Evolutionary conservation across 2,888 invertebrate species (phyloP), one percentile per base, ranked within the genome.

Genomic region (Doris montereyensis): DNA sequence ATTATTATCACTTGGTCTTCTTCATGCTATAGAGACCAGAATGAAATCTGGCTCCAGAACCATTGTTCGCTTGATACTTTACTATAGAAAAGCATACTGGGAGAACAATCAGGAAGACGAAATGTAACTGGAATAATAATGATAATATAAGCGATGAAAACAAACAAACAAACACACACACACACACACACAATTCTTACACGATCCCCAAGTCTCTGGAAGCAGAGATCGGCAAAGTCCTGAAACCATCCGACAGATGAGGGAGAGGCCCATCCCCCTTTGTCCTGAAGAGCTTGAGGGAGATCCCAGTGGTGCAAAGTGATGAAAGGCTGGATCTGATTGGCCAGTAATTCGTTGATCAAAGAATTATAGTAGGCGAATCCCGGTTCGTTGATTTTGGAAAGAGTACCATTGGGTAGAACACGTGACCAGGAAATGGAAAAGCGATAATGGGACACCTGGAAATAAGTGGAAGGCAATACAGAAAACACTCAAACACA

Each of bases 311-410:
- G 89, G 81, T 86, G 94, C 92, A 91, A 93, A 92, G 93, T 94
- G 10, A 93, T 89, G 81, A 92, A 85, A 0, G 95, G 94, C 76
- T 91, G 89, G 80, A 95, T 94, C 21, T 92, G 92, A 71, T 93
- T 92, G 0, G 90, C 92, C 2, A 94, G 82, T 4, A 96, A 92
- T 85, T 94, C 95, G 86, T 95, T 93, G 76, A 96, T 95, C 65
- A 97, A 91, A 83, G 94, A 93, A 86, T 94, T 94, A 89, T 97
- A 97, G 91, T 96, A 96, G 78, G 93, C 91, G 5, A 97, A 92
- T 13, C 95, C 97, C 1, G 93, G 92, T 52, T 93, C 91, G 88
- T 95, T 97, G 30, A 95, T 28, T n/a, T n/a, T n/a, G 35, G 13
- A 68, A 2, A 74, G 57, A 3, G 88, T 96, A 3, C 87, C 87